Evolutionary conservation across 1,140 invertebrate genomes (phyloP).

Genomic region (Acromyrmex echinatior): DNA sequence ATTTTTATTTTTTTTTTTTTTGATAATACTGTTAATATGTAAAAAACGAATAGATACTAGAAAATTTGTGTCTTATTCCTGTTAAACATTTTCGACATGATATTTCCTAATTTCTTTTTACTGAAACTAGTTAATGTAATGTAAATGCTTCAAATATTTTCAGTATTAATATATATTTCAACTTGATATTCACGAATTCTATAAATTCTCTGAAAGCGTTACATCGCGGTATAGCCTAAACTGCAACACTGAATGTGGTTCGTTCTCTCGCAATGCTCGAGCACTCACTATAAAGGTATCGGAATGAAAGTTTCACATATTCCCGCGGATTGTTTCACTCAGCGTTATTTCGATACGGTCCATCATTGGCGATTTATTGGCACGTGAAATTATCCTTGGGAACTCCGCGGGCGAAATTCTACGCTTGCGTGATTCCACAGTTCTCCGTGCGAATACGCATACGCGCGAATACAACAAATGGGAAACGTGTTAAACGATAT

Average conservation of each 20-base stretch:
- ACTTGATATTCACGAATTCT: constrained; percentile 24
- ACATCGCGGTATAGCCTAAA: background rate
- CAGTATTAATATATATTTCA: background rate
- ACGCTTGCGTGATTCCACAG: constrained; percentile 28
- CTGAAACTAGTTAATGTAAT: background rate
- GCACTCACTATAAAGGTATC: constrained; percentile 5
- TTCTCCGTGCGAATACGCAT: background rate
- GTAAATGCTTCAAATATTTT: background rate
- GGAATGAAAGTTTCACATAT: constrained; percentile 48
- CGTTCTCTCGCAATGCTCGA: background rate
- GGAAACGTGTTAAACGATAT: constrained; percentile 42
- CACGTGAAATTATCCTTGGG: constrained; percentile 48
- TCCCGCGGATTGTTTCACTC: constrained; percentile 22
- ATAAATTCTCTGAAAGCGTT: constrained; percentile 20
- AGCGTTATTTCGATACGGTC: constrained; percentile 43
- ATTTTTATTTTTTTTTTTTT: background rate
- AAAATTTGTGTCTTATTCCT: background rate
- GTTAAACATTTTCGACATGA: background rate
- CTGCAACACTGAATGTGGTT: background rate
- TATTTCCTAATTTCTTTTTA: background rate
- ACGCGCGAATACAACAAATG: background rate
- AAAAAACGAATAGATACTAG: background rate
- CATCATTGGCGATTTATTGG: constrained; percentile 58
- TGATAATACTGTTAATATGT: background rate
- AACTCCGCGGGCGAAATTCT: constrained; percentile 46